phyloP scores from a whole-genome alignment of 2,113 vertebrate genomes.

The Chaenogobius annularis region DNA sequence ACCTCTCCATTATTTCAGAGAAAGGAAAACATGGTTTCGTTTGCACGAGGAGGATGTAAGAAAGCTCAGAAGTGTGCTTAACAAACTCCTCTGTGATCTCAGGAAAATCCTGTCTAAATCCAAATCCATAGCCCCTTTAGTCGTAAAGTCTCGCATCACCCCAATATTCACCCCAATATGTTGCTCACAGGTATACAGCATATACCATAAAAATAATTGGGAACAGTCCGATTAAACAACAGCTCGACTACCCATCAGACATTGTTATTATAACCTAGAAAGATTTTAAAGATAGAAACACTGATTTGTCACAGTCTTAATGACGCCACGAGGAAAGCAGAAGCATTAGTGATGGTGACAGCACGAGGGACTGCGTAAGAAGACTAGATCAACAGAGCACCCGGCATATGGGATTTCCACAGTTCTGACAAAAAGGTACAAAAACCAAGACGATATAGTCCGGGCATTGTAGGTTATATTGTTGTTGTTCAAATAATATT shows the following conservation, averaged over 20 bases:
- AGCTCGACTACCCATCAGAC: conserved; percentile 70
- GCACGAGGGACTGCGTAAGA: conserved; percentile 33
- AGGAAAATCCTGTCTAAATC: conserved; percentile 12
- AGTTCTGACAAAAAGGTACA: background rate
- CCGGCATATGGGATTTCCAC: conserved; percentile 7
- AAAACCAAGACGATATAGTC: background rate
- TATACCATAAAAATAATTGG: conserved; percentile 49
- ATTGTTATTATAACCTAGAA: conserved; percentile 66
- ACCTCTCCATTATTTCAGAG: conserved; percentile 46
- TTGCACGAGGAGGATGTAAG: conserved; percentile 38
- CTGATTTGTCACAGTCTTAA: conserved; percentile 64
- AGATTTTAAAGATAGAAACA: conserved; percentile 65
- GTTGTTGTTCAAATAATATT: background rate
- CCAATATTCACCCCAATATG: conserved; percentile 7
- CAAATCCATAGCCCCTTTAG: conserved; percentile 21
- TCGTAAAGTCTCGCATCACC: conserved; percentile 10
- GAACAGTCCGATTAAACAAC: conserved; percentile 48
- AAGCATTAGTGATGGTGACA: conserved; percentile 39
- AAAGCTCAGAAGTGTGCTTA: conserved; percentile 18
- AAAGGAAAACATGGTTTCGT: conserved; percentile 43
- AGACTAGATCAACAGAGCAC: conserved; percentile 38
- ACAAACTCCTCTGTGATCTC: conserved; percentile 15
- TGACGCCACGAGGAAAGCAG: conserved; percentile 60
- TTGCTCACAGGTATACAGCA: conserved; percentile 38
- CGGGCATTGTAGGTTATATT: background rate